Conservation (phyloP, 1,140 invertebrate species). For the Drosophila mojavensis region DNA sequence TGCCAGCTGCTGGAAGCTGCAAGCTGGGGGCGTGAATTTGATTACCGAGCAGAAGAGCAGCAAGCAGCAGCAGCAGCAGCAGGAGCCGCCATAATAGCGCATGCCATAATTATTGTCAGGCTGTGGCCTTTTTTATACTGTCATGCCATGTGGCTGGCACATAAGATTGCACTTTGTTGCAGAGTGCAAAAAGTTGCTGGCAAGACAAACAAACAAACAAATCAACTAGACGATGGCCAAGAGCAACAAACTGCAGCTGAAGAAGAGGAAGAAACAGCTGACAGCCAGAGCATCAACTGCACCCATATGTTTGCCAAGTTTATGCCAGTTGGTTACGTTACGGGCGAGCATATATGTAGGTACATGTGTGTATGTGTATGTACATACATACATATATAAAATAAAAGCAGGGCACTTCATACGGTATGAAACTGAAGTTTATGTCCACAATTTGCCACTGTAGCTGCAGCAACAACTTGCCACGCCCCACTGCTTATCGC, state of each 20-base stretch:
- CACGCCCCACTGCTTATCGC: constrained; percentile 25
- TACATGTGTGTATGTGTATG: background rate
- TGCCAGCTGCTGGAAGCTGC: constrained; percentile 17
- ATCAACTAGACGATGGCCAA: constrained; percentile 22
- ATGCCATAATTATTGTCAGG: constrained; percentile 74
- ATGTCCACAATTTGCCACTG: constrained; percentile 20
- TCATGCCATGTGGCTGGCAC: constrained; percentile 43
- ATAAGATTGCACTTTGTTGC: constrained; percentile 67
- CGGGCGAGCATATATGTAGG: constrained; percentile 19
- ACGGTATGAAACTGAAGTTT: constrained; percentile 28
- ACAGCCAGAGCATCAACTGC: constrained; percentile 48
- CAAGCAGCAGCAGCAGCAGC: background rate
- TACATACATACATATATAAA: constrained; percentile 15
- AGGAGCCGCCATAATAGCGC: constrained; percentile 25
- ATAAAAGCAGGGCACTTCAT: constrained; percentile 31
- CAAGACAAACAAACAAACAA: constrained; percentile 61
- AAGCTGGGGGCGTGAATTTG: constrained; percentile 52
- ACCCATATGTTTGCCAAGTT: constrained; percentile 74
- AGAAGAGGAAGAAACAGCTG: constrained; percentile 32
- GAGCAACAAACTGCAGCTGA: constrained; percentile 26
- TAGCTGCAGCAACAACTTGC: constrained; percentile 14
- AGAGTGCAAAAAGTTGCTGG: constrained; percentile 66
- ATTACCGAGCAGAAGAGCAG: constrained; percentile 51
- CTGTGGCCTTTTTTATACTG: constrained; percentile 34
- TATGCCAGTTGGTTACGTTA: constrained; percentile 60